phyloP scores from a whole-genome alignment of 2,888 invertebrate genomes.

The Hydropsyche betteni region DNA sequence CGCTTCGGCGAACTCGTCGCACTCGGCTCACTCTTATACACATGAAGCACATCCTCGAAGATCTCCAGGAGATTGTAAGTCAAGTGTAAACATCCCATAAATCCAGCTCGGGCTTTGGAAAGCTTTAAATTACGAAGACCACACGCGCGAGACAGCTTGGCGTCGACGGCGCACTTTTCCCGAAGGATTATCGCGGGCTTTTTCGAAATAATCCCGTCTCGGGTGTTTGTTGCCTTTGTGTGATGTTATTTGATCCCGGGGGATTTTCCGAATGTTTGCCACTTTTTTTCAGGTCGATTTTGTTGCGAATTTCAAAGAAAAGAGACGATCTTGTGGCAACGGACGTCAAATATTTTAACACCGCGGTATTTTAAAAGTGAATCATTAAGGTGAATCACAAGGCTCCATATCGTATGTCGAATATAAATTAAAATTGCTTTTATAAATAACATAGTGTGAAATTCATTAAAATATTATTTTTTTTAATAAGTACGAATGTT shows the following conservation, averaged over 20 bases:
- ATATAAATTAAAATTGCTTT: too few relatives aligned
- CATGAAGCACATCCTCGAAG: neutral
- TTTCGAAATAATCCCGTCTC: neutral
- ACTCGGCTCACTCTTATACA: neutral
- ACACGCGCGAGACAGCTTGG: constrained; percentile 49
- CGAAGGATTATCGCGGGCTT: constrained; percentile 26
- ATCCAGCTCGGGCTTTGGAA: constrained; percentile 31
- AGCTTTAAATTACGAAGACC: constrained; percentile 39
- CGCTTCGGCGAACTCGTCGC: neutral
- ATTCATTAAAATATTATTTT: too few relatives aligned
- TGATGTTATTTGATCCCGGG: constrained; percentile 7
- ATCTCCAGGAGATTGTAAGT: constrained; percentile 37
- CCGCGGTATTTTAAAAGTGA: too few relatives aligned
- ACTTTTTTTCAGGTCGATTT: neutral
- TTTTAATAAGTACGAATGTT: too few relatives aligned
- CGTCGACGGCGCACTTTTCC: constrained; percentile 34
- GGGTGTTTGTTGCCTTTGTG: constrained; percentile 17
- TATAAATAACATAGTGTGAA: too few relatives aligned
- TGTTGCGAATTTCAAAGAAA: too few relatives aligned
- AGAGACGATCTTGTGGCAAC: too few relatives aligned
- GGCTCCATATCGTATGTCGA: too few relatives aligned
- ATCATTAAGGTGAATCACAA: too few relatives aligned
- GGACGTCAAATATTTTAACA: too few relatives aligned
- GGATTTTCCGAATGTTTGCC: constrained; percentile 22
- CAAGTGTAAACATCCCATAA: constrained; percentile 41